These are phyloP conservation scores for Sinodicranocentrus sp. DNA, from an alignment of 2,888 invertebrate genomes.

Conservation along the genomic window DNA sequence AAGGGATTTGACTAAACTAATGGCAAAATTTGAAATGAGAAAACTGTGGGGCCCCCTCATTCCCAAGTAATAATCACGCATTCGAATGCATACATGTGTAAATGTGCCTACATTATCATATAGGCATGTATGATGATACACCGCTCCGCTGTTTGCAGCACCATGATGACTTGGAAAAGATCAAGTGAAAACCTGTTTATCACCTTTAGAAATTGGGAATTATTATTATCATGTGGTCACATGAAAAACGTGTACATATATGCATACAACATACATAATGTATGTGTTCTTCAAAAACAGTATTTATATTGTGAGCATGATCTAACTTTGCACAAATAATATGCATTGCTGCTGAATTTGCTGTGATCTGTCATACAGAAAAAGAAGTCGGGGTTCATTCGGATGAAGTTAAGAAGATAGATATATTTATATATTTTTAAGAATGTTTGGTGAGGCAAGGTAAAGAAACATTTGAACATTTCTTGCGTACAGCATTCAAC, in stretches of 20 bases:
- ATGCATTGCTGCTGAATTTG: too few relatives aligned
- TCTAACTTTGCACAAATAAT: slow-evolving; percentile 29
- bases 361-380: too few relatives aligned
- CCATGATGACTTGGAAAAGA: slow-evolving; percentile 46
- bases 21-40: slow-evolving; percentile 49
- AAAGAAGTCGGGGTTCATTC: too few relatives aligned
- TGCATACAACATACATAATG: background rate
- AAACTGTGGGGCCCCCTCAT: slow-evolving; percentile 56
- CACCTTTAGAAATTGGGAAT: slow-evolving; percentile 64
- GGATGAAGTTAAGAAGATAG: too few relatives aligned
- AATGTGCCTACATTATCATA: background rate
- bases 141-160: background rate
- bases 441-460: too few relatives aligned
- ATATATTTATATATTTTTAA: too few relatives aligned
- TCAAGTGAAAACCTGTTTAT: slow-evolving; percentile 64
- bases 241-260: slow-evolving; percentile 16
- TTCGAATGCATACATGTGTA: too few relatives aligned
- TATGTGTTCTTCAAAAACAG: too few relatives aligned
- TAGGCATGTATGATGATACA: slow-evolving; percentile 23
- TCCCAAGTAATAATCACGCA: background rate
- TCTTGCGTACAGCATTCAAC: too few relatives aligned
- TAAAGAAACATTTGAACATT: too few relatives aligned
- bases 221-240: slow-evolving; percentile 50
- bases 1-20: slow-evolving; percentile 48
- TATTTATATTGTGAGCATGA: slow-evolving; percentile 17